Percentiles rank a stretch among this genome's conserved stretches.
Evolutionary conservation across 2,113 vertebrate genomes (phyloP).

Genomic region (Paracanthobrama guichenoti): DNA sequence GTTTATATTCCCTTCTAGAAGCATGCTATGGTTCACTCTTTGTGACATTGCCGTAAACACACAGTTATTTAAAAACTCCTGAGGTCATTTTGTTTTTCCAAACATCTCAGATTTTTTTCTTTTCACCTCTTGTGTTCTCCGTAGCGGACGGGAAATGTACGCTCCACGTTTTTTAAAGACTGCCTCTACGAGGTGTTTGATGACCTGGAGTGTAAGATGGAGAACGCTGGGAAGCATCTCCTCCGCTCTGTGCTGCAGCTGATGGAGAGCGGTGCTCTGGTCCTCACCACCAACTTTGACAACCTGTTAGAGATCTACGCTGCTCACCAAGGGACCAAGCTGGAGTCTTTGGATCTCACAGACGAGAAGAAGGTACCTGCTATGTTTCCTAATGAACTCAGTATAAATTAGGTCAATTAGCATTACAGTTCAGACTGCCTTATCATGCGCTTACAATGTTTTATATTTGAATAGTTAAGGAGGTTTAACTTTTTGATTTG

Average conservation of each 20-base stretch:
- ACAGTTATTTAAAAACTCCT: neutral
- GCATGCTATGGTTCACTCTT: neutral
- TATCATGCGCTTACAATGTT: neutral
- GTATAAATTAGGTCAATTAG: neutral
- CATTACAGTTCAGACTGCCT: neutral
- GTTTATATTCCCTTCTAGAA: neutral
- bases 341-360: conserved; percentile 93
- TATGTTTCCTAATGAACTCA: neutral
- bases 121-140: neutral
- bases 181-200: conserved; percentile 96
- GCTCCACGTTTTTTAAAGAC: conserved; percentile 96
- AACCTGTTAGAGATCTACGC: conserved; percentile 94
- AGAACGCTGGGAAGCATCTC: conserved; percentile 89
- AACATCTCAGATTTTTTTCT: neutral
- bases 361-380: conserved; percentile 90
- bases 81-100: neutral
- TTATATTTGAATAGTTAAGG: neutral
- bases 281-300: conserved; percentile 95
- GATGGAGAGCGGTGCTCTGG: conserved; percentile 91
- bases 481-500: neutral
- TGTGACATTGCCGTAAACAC: neutral
- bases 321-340: conserved; percentile 87
- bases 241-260: conserved; percentile 89
- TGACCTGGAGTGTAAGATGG: conserved; percentile 93
- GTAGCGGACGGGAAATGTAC: conserved; percentile 90